A percentile compares a stretch with the other conserved stretches of the same genome.
phyloP scores from a whole-genome alignment of 2,888 invertebrate species.

The Omphaloscelis lunosa region DNA sequence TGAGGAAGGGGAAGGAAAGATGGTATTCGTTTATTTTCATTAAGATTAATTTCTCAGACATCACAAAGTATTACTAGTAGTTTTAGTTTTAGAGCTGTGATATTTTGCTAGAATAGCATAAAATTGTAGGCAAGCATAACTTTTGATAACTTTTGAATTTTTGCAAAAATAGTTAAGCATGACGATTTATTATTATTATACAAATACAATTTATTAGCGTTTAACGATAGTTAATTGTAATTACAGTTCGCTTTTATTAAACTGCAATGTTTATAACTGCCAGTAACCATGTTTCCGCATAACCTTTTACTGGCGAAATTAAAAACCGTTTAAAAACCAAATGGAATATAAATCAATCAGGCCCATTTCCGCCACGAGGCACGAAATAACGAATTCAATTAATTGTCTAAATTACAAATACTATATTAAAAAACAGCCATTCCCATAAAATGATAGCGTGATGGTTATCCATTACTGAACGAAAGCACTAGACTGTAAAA shows the following conservation, averaged over 20 bases:
- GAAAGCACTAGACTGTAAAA: constrained; percentile 83
- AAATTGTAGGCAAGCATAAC: neutral
- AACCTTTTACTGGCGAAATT: constrained; percentile 21
- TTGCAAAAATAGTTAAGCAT: neutral
- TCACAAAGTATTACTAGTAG: neutral
- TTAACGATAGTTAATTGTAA: neutral
- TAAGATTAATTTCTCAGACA: neutral
- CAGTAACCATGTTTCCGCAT: neutral
- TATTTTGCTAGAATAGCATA: neutral
- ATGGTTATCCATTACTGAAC: constrained; percentile 68
- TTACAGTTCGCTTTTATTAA: neutral
- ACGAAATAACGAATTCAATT: constrained; percentile 45
- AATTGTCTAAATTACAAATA: constrained; percentile 39
- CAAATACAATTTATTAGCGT: neutral
- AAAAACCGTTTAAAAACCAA: constrained; percentile 43
- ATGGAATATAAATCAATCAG: constrained; percentile 39
- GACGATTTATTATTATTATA: neutral
- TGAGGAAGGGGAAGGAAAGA: constrained; percentile 12
- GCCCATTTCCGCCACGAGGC: constrained; percentile 38
- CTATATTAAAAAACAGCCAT: constrained; percentile 41
- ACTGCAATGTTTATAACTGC: constrained; percentile 11
- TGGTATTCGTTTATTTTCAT: constrained; percentile 25
- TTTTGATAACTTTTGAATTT: neutral
- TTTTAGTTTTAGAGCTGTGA: neutral
- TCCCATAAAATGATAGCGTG: constrained; percentile 69